Base-by-base conservation (phyloP, 2,888 invertebrate genomes). In the Disparrhopalites patrizii region DNA sequence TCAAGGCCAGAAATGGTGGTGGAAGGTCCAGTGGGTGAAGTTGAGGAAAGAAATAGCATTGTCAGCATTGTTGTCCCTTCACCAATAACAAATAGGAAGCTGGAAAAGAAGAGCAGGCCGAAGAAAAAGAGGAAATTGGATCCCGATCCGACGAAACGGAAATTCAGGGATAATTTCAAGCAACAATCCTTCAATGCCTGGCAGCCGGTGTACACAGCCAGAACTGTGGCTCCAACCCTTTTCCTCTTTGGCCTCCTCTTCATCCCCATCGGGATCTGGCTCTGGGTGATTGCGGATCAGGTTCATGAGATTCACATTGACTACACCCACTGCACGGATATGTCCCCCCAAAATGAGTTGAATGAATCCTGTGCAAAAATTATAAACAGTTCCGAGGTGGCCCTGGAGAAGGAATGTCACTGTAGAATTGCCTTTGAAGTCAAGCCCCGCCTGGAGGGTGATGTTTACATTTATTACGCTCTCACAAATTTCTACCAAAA, bases 241-340 rank as follows among this genome's bases (percentile, higher is more conserved):
- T 18, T 61, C 20, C 25, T 61, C 7, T 4, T 50, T 3, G 61
- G 61, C 2, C 8, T 61, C 4, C 7, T 61, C 3, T 61, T 61
- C 40, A 30, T 61, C 8, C 50, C 61, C 20, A 50, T 15, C n/a
- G 61, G 61, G 10, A 30, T 38, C 3, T 18, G 31, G 31, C 47
- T 61, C 31, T 50, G 47, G 61, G 2, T 20, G 7, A 3, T 50
- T 5, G 30, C 61, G 10, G 40, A 61, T n/a, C 10, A 18, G 7
- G 18, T 61, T 2, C 30, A 50, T 10, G 30, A 36, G 20, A 23
- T 61, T 27, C 47, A 43, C 8, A 30, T 61, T 10, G 7, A 13
- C 4, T n/a, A n/a, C n/a, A n/a, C n/a, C n/a, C n/a, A n/a, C n/a
- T n/a, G n/a, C n/a, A n/a, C n/a, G n/a, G n/a, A n/a, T n/a, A n/a